Evolutionary conservation across 2,797 vertebrate genomes (phyloP), one percentile per base, ranked within the genome.

Genomic region (Podarcis siculus): DNA sequence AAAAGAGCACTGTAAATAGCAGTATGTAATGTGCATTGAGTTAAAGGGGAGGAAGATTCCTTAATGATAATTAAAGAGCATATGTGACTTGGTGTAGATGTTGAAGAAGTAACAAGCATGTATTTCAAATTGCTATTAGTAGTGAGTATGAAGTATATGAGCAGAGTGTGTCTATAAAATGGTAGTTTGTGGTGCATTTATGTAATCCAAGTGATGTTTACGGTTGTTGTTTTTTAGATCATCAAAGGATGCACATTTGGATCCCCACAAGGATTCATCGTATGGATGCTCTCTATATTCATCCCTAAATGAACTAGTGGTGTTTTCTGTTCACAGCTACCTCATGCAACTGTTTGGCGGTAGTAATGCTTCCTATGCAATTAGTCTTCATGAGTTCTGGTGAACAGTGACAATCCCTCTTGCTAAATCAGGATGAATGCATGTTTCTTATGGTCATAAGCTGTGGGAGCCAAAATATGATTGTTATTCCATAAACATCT

Each of bases 391-490:
- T 55, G 76, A 8, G 49, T 55, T 55, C 49, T 55, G 3, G 49
- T 32, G 45, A 4, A 55, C 15, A 19, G 27, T 32, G 19, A 30
- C 17, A 12, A 30, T 32, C n/a, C n/a, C 2, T 17, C 32, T 58
- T 79, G 78, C 49, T 23, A 12, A 4, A 80, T 35, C 78, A 35
- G 19, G 21, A 10, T 80, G 55, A 25, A n/a, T 8, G 27, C 49
- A 3, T 30, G 42, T 19, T 19, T 30, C 45, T 21, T 55, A 82
- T 42, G 42, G 17, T n/a, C 2, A 7, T n/a, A 71, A 23, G 30
- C 30, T 79, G 19, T 86, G 30, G 79, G 61, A 80, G 77, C 80
- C 35, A 86, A 80, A 90, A 85, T 42, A 83, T 88, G 6, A 42
- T 84, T 55, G 13, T 55, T 55, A 55, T 15, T 55, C 19, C 35